Percentiles rank a stretch among this genome's conserved stretches.
These are phyloP conservation scores for Mesoclemmys tuberculata DNA, from an alignment of 2,113 vertebrate genomes.

Conservation along the genomic window DNA sequence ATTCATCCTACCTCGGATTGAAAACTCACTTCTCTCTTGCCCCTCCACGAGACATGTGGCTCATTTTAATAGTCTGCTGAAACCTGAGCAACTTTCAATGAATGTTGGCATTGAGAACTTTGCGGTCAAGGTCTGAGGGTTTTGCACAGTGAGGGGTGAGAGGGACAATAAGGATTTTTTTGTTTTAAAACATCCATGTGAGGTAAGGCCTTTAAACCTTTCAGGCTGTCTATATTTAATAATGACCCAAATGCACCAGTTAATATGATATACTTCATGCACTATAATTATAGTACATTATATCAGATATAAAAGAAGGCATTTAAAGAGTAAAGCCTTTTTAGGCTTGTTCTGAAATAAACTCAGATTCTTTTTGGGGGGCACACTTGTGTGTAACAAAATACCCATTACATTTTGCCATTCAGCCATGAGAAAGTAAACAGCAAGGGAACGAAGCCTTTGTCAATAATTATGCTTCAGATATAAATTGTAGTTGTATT, in stretches of 20 bases:
- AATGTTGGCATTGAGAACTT: slow-evolving; percentile 27
- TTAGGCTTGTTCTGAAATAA: slow-evolving; percentile 28
- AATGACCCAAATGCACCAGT: background rate
- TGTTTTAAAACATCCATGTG: background rate
- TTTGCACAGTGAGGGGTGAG: background rate
- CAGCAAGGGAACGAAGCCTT: background rate
- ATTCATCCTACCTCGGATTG: slow-evolving; percentile 5
- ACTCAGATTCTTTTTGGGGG: slow-evolving; percentile 1
- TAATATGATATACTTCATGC: slow-evolving; percentile 27
- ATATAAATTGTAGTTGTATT: slow-evolving; percentile 35
- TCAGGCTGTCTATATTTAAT: slow-evolving; percentile 1
- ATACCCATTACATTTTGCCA: slow-evolving; percentile 22
- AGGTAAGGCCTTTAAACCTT: background rate
- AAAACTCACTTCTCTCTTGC: background rate
- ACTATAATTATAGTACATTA: slow-evolving; percentile 14
- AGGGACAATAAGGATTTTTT: background rate
- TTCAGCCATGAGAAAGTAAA: slow-evolving; percentile 25
- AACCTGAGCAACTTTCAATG: slow-evolving; percentile 1
- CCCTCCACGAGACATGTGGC: background rate
- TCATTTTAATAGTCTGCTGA: slow-evolving; percentile 47
- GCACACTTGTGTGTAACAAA: slow-evolving; percentile 49
- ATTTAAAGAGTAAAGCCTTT: slow-evolving; percentile 20
- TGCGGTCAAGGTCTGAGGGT: background rate
- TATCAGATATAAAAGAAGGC: slow-evolving; percentile 17
- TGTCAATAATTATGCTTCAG: slow-evolving; percentile 37